These are phyloP conservation scores for Prosopocoilus inquinatus DNA, from an alignment of 2,888 invertebrate species.

Conservation along the genomic window DNA sequence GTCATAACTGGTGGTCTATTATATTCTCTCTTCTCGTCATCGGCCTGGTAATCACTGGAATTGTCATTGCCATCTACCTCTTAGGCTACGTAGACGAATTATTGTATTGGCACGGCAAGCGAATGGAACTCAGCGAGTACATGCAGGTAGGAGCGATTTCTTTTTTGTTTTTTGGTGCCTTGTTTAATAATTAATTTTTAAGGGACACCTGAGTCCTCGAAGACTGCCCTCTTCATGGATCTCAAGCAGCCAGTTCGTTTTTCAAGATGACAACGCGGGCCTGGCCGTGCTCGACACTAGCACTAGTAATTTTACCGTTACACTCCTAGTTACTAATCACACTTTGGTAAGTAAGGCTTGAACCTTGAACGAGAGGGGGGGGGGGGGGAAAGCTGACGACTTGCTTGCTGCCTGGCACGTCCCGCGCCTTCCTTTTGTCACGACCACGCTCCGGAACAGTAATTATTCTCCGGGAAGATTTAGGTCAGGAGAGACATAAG, in stretches of 20 bases:
- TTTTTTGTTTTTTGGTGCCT: background rate
- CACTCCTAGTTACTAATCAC: constrained; percentile 81
- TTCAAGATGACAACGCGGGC: constrained; percentile 83
- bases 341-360: constrained; percentile 65
- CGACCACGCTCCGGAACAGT: too few relatives aligned
- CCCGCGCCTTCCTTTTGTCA: too few relatives aligned
- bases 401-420: too few relatives aligned
- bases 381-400: too few relatives aligned
- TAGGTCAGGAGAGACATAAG: too few relatives aligned
- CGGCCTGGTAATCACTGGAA: constrained; percentile 82
- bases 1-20: constrained; percentile 88
- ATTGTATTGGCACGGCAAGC: constrained; percentile 83
- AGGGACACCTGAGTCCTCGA: constrained; percentile 48
- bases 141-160: constrained; percentile 63
- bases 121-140: constrained; percentile 83
- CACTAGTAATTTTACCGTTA: constrained; percentile 69
- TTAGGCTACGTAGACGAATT: constrained; percentile 88
- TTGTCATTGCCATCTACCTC: constrained; percentile 84
- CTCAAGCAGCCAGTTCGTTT: constrained; percentile 78
- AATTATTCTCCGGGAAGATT: too few relatives aligned
- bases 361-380: too few relatives aligned
- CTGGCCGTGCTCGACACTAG: constrained; percentile 72
- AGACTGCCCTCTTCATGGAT: constrained; percentile 78
- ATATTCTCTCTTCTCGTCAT: constrained; percentile 84
- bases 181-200: constrained; percentile 12